Conservation (phyloP, 2,797 vertebrate species). For the Argentina silus region DNA sequence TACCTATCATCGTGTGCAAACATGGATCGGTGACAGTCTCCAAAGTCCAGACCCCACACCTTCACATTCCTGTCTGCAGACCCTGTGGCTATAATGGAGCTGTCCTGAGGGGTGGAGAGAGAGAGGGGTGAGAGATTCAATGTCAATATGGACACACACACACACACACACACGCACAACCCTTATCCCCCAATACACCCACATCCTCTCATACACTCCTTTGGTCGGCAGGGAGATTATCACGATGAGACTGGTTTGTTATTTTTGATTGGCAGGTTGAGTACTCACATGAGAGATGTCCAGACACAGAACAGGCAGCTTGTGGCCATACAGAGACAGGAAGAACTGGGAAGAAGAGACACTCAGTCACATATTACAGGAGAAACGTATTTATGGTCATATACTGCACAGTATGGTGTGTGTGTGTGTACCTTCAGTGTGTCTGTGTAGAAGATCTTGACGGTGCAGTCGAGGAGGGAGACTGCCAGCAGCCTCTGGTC, state of each 20-base stretch:
- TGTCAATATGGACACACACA: neutral
- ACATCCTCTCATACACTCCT: neutral
- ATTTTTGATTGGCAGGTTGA: neutral
- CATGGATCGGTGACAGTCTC: conserved; percentile 96
- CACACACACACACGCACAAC: neutral
- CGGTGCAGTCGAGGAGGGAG: conserved; percentile 92
- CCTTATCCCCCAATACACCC: neutral
- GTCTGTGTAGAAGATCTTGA: conserved; percentile 94
- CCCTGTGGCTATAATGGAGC: conserved; percentile 88
- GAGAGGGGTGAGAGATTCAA: neutral
- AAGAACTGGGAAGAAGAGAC: conserved; percentile 83
- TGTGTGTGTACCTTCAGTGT: conserved; percentile 86
- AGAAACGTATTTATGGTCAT: too few species aligned
- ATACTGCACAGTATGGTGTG: neutral
- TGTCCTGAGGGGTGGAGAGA: conserved; percentile 78
- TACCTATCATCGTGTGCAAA: conserved; percentile 98
- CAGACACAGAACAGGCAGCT: conserved; percentile 95
- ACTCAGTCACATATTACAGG: neutral
- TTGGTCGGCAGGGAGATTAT: neutral
- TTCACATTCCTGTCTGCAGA: conserved; percentile 97
- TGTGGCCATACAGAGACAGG: conserved; percentile 97
- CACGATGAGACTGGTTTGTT: too few species aligned
- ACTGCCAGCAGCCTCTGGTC: conserved; percentile 88
- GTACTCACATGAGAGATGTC: conserved; percentile 95
- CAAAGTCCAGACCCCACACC: conserved; percentile 98